Conservation (phyloP, 2,888 invertebrate species). For the Malacosoma neustria region DNA sequence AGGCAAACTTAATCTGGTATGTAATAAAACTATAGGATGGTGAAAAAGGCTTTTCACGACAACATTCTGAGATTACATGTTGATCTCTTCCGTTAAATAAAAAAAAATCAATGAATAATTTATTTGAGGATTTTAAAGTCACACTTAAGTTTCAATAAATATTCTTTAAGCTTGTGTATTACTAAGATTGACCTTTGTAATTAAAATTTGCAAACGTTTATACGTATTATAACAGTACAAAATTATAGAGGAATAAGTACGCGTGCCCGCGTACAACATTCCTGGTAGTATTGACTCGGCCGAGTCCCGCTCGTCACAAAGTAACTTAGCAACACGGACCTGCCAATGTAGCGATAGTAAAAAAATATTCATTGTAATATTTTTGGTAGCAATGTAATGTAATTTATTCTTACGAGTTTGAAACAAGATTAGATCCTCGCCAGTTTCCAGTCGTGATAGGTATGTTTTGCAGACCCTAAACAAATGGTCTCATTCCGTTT, state of each 20-base stretch:
- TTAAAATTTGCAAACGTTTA: neutral
- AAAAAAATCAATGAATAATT: no score
- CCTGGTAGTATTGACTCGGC: constrained; percentile 50
- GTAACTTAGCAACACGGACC: constrained; percentile 29
- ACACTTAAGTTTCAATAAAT: no score
- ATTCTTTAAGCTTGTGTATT: neutral
- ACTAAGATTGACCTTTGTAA: neutral
- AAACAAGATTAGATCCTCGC: neutral
- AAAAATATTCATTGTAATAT: constrained; percentile 4
- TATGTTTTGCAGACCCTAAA: constrained; percentile 22
- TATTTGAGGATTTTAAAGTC: no score
- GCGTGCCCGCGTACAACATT: constrained; percentile 59
- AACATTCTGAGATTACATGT: no score
- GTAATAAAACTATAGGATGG: no score
- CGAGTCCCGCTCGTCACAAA: constrained; percentile 31
- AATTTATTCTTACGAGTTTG: no score
- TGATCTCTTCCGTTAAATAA: no score
- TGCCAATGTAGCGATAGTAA: constrained; percentile 24
- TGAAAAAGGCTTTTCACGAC: no score
- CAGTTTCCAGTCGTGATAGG: no score
- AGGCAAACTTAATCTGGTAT: no score
- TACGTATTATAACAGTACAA: neutral
- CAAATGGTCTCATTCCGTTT: no score
- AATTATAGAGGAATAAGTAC: constrained; percentile 12
- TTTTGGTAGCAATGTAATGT: no score